phyloP scores from a whole-genome alignment of 2,113 vertebrate species.

The Thunnus thynnus region DNA sequence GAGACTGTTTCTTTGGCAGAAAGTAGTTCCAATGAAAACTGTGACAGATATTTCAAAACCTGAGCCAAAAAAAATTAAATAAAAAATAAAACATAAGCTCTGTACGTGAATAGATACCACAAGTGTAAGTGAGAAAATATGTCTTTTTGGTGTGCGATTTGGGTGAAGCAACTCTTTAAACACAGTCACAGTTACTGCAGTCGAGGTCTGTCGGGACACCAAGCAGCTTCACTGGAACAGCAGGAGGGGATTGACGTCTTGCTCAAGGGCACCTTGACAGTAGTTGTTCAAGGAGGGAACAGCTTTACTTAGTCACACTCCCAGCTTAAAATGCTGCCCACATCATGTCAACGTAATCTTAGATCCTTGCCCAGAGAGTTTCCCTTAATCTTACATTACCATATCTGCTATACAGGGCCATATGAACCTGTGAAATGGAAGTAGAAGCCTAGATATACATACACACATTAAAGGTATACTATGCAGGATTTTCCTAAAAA shows the following conservation, averaged over 20 bases:
- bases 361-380: constrained; percentile 59
- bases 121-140: background rate
- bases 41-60: too few relatives aligned
- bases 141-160: background rate
- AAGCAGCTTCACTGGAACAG: background rate
- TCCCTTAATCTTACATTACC: constrained; percentile 67
- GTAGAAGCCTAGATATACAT: constrained; percentile 4
- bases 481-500: too few relatives aligned
- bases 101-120: too few relatives aligned
- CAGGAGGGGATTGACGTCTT: constrained; percentile 17
- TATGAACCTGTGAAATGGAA: constrained; percentile 33
- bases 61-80: too few relatives aligned
- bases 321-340: constrained; percentile 53
- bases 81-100: too few relatives aligned
- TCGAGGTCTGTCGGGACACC: background rate
- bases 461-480: too few relatives aligned
- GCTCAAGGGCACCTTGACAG: constrained; percentile 57
- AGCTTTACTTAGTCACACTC: constrained; percentile 50
- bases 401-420: constrained; percentile 46
- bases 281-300: constrained; percentile 47
- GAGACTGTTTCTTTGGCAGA: too few relatives aligned
- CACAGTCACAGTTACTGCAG: background rate
- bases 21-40: too few relatives aligned
- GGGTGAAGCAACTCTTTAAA: constrained; percentile 22
- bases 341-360: constrained; percentile 59